Evolutionary conservation across 1,140 invertebrate genomes (phyloP).

Genomic region (Scaptomyza montana): DNA sequence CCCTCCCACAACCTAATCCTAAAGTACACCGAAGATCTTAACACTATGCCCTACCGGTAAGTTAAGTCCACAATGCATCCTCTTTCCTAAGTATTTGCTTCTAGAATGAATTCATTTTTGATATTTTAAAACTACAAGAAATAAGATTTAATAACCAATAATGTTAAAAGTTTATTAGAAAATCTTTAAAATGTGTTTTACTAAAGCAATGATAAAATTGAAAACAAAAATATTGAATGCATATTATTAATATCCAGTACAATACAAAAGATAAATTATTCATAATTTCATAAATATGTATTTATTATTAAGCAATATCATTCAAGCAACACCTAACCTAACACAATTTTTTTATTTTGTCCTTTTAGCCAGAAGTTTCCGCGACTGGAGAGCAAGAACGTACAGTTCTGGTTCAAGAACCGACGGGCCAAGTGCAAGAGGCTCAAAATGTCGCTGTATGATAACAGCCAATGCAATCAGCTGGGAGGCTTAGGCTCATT

Average conservation of each 20-base stretch:
- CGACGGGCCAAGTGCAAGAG: conserved; percentile 97
- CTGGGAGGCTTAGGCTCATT: conserved; percentile 66
- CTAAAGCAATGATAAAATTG: too few relatives aligned
- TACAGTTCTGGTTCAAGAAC: conserved; percentile 99
- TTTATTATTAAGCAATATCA: too few relatives aligned
- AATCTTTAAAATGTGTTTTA: too few relatives aligned
- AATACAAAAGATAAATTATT: too few relatives aligned
- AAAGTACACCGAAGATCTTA: conserved; percentile 98
- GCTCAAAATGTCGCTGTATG: conserved; percentile 93
- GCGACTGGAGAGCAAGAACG: conserved; percentile 97
- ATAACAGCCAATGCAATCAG: conserved; percentile 86
- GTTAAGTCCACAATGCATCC: conserved; percentile 4
- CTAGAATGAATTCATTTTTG: too few relatives aligned
- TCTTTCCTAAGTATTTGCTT: too few relatives aligned
- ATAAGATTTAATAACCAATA: too few relatives aligned
- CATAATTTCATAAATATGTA: too few relatives aligned
- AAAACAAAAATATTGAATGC: too few relatives aligned
- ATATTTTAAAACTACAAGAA: too few relatives aligned
- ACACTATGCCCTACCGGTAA: conserved; percentile 93
- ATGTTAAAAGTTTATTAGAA: too few relatives aligned
- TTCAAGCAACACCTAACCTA: not conserved
- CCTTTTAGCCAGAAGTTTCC: conserved; percentile 93
- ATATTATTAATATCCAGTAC: too few relatives aligned
- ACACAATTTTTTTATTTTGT: not conserved
- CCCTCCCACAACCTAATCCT: conserved; percentile 98